phyloP scores from a whole-genome alignment of 1,140 invertebrate species.

The Tetramorium parvispinum region DNA sequence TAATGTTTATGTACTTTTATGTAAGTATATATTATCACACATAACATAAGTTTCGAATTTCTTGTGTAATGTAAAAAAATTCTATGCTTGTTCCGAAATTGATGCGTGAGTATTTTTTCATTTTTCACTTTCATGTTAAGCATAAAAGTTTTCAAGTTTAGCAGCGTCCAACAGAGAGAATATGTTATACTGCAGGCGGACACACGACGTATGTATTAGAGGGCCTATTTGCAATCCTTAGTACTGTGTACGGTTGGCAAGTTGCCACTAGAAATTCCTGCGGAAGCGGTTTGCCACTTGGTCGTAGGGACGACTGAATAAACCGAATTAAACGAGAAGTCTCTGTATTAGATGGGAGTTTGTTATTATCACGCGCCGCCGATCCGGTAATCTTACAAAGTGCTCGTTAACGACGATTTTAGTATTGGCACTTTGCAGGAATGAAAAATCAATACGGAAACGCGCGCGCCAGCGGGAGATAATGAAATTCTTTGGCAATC shows the following conservation, averaged over 20 bases:
- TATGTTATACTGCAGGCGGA: not conserved
- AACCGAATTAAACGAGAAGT: conserved; percentile 50
- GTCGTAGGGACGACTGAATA: conserved; percentile 43
- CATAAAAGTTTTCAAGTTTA: not conserved
- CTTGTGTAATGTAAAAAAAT: not conserved
- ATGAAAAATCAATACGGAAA: conserved; percentile 23
- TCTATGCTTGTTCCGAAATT: not conserved
- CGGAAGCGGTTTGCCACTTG: conserved; percentile 52
- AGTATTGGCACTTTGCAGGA: conserved; percentile 12
- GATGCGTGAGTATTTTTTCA: not conserved
- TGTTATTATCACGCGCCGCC: conserved; percentile 33
- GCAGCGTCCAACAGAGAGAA: not conserved
- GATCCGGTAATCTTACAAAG: conserved; percentile 50
- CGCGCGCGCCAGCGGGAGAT: not conserved
- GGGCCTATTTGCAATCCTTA: conserved; percentile 37
- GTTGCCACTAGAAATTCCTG: conserved; percentile 59
- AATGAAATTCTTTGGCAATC: conserved; percentile 52
- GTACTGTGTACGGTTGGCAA: conserved; percentile 43
- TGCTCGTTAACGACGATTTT: conserved; percentile 48
- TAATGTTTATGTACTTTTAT: not conserved
- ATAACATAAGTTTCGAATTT: not conserved
- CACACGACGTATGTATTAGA: conserved; percentile 3
- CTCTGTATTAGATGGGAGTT: conserved; percentile 48
- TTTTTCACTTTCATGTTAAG: not conserved
- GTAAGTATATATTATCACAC: not conserved